phyloP scores from a whole-genome alignment of 2,888 invertebrate species.

The Xylota segnis region DNA sequence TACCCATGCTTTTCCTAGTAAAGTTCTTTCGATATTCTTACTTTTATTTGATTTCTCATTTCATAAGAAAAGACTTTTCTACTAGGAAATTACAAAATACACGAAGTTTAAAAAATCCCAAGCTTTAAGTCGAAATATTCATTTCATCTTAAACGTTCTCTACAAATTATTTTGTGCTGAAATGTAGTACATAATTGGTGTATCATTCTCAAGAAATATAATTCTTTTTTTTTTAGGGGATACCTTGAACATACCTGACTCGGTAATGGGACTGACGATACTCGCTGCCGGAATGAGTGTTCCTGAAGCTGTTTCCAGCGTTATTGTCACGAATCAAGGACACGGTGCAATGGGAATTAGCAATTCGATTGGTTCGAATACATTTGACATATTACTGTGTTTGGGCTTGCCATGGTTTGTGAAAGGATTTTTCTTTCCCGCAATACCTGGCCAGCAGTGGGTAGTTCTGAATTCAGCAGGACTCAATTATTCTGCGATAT shows the following conservation, averaged over 20 bases:
- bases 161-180: no score
- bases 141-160: no score
- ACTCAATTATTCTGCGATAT: conserved; percentile 90
- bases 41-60: no score
- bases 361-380: conserved; percentile 92
- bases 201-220: no score
- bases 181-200: no score
- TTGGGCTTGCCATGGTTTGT: conserved; percentile 92
- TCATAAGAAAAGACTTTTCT: no score
- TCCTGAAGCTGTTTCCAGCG: conserved; percentile 94
- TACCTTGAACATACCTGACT: conserved; percentile 95
- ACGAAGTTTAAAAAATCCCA: no score
- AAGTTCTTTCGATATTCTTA: no score
- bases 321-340: conserved; percentile 93
- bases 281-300: conserved; percentile 94
- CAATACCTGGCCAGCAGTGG: conserved; percentile 86
- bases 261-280: conserved; percentile 94
- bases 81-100: no score
- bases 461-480: conserved; percentile 91
- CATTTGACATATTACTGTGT: conserved; percentile 92
- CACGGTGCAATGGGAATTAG: conserved; percentile 87
- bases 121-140: no score
- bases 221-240: conserved; percentile 87
- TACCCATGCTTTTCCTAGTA: no score
- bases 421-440: conserved; percentile 88